phyloP scores from a whole-genome alignment of 1,140 invertebrate species.

The Drosophila busckii region DNA sequence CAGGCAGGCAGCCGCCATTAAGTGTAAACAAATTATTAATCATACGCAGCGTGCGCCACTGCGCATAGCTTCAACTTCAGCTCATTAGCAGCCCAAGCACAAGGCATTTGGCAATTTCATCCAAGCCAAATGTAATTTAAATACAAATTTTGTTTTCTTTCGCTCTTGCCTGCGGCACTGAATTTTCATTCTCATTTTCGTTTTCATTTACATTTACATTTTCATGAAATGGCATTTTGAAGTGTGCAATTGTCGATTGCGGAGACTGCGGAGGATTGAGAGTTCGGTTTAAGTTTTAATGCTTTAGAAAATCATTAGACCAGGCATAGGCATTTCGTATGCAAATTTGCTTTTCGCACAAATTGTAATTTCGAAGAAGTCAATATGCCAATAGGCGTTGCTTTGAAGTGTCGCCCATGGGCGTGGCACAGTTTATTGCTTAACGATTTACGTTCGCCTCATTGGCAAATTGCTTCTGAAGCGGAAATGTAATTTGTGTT shows the following conservation, averaged over 20 bases:
- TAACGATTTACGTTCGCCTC: constrained; percentile 45
- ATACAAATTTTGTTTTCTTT: constrained; percentile 39
- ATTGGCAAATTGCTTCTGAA: constrained; percentile 23
- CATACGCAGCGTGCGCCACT: constrained; percentile 31
- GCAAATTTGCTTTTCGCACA: constrained; percentile 47
- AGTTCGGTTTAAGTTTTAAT: constrained; percentile 18
- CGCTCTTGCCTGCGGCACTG: no score
- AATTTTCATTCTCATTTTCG: no score
- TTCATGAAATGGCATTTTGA: constrained; percentile 35
- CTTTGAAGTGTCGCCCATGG: constrained; percentile 28
- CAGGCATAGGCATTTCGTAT: constrained; percentile 42
- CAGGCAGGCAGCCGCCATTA: constrained; percentile 4
- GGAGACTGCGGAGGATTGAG: no score
- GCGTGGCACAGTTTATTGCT: constrained; percentile 29
- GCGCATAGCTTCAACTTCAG: constrained; percentile 11
- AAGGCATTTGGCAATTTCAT: constrained; percentile 13
- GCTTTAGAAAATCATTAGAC: constrained; percentile 46
- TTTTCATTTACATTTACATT: no score
- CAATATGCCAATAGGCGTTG: constrained; percentile 18
- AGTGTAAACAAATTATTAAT: constrained; percentile 36
- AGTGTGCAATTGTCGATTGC: constrained; percentile 24
- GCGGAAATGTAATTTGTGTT: no score
- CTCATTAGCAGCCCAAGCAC: constrained; percentile 12
- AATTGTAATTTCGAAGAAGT: constrained; percentile 51
- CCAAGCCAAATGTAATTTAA: constrained; percentile 43